These are phyloP conservation scores for Trichogramma pretiosum DNA, from an alignment of 1,140 invertebrate species.

Conservation along the genomic window DNA sequence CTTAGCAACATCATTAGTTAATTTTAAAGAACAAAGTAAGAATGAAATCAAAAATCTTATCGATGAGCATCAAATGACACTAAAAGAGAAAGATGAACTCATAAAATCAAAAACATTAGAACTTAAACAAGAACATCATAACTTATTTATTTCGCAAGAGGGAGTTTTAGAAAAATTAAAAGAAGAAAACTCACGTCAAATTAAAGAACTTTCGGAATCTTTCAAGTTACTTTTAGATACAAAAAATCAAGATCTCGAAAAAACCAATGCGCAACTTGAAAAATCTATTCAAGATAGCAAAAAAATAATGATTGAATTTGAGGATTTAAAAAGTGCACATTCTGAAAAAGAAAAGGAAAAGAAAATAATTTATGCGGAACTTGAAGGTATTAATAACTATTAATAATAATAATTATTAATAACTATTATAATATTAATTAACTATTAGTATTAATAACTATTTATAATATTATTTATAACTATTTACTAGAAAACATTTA, in stretches of 20 bases:
- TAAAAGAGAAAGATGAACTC: constrained; percentile 32
- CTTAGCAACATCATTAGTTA: constrained; percentile 34
- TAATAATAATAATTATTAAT: neutral
- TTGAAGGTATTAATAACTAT: constrained; percentile 25
- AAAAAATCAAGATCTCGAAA: constrained; percentile 36
- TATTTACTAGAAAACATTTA: too few relatives aligned
- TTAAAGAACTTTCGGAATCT: constrained; percentile 35
- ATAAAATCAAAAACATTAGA: constrained; percentile 29
- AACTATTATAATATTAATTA: too few relatives aligned
- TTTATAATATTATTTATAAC: too few relatives aligned
- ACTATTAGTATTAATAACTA: too few relatives aligned
- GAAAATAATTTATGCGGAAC: constrained; percentile 21
- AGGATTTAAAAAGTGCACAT: constrained; percentile 21
- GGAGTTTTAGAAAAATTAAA: constrained; percentile 26
- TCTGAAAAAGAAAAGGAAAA: constrained; percentile 28
- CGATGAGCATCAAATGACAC: constrained; percentile 25
- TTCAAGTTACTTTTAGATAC: constrained; percentile 46
- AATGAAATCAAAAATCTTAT: constrained; percentile 24
- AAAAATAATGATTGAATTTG: constrained; percentile 40
- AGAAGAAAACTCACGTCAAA: constrained; percentile 44
- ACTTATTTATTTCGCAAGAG: constrained; percentile 23
- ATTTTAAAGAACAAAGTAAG: constrained; percentile 23
- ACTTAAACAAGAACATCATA: constrained; percentile 29
- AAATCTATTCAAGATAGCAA: constrained; percentile 44
- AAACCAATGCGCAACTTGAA: constrained; percentile 36